These are phyloP conservation scores for Drosophila eugracilis DNA, from an alignment of 1,140 invertebrate species.

Conservation along the genomic window DNA sequence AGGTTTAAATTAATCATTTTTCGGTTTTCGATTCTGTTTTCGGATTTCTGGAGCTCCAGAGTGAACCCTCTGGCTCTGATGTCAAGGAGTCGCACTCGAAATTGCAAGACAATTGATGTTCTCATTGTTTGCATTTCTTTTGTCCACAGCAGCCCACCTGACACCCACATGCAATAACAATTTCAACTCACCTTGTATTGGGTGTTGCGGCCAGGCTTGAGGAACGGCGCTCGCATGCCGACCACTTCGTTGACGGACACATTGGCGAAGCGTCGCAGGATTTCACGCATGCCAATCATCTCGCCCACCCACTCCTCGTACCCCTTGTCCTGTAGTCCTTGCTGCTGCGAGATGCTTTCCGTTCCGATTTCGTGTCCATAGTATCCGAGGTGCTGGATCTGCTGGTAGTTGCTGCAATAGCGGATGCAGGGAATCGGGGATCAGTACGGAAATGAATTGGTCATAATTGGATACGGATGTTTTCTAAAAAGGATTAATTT, in stretches of 20 bases:
- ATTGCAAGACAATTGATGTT: conserved; percentile 44
- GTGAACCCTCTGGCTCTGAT: conserved; percentile 18
- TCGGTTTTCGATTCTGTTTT: conserved; percentile 26
- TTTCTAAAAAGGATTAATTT: no score
- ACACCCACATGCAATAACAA: background rate
- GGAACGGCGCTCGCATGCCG: conserved; percentile 95
- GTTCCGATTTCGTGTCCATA: conserved; percentile 96
- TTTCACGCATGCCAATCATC: conserved; percentile 97
- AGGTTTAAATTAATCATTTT: conserved; percentile 32
- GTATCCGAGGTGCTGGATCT: conserved; percentile 94
- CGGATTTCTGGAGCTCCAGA: background rate
- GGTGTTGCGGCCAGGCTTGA: conserved; percentile 95
- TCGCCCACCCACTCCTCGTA: conserved; percentile 97
- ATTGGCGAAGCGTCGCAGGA: conserved; percentile 92
- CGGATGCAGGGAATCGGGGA: conserved; percentile 24
- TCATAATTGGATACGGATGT: background rate
- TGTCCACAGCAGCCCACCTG: background rate
- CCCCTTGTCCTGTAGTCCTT: conserved; percentile 93
- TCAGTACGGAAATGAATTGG: conserved; percentile 12
- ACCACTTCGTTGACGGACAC: conserved; percentile 92
- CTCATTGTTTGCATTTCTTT: conserved; percentile 43
- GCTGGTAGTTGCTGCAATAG: conserved; percentile 93
- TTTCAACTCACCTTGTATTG: conserved; percentile 91
- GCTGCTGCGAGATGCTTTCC: conserved; percentile 93
- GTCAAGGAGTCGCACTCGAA: conserved; percentile 29